Evolutionary conservation across 2,888 invertebrate species (phyloP).

Genomic region (Abscondita cerata): DNA sequence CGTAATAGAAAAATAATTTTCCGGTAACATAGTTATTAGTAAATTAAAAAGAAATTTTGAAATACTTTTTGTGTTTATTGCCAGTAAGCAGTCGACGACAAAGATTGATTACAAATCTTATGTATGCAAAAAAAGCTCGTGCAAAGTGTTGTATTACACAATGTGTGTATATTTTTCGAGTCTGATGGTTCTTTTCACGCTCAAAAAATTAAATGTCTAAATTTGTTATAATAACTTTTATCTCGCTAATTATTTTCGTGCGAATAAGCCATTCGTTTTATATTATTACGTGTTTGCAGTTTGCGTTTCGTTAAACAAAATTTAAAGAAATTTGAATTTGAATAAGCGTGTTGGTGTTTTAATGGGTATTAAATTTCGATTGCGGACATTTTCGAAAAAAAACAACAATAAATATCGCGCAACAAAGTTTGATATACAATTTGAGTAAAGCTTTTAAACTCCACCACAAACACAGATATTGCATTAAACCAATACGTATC

Average conservation of each 20-base stretch:
- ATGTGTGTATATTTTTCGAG: background rate
- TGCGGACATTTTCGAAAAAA: background rate
- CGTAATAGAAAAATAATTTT: too few relatives aligned
- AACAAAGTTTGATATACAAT: constrained; percentile 29
- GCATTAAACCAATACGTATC: constrained; percentile 41
- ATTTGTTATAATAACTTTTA: too few relatives aligned
- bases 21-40: too few relatives aligned
- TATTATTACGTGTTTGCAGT: constrained; percentile 1
- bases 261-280: constrained; percentile 6
- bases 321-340: constrained; percentile 4
- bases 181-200: background rate
- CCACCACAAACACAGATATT: constrained; percentile 42
- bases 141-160: too few relatives aligned
- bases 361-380: constrained; percentile 3
- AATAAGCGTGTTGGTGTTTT: background rate
- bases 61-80: too few relatives aligned
- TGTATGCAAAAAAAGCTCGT: too few relatives aligned
- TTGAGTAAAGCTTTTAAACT: constrained; percentile 42
- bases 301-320: constrained; percentile 2
- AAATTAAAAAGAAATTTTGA: too few relatives aligned
- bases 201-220: background rate
- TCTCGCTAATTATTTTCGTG: constrained; percentile 6
- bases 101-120: too few relatives aligned
- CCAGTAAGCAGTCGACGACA: too few relatives aligned
- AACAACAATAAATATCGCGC: constrained; percentile 10